phyloP scores from a whole-genome alignment of 2,888 invertebrate genomes.

The Beris chalybata region DNA sequence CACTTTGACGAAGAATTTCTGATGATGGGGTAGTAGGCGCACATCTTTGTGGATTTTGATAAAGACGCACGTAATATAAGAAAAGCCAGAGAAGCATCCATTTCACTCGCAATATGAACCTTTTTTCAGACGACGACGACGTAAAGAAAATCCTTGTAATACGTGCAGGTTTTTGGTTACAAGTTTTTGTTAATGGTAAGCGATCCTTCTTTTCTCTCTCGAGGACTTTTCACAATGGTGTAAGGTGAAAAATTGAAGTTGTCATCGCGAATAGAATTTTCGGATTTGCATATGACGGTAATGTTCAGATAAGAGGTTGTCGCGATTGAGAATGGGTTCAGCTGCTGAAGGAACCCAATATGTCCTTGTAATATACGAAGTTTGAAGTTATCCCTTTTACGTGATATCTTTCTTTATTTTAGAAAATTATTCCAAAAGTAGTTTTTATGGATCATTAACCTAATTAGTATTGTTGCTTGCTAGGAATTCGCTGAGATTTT shows the following conservation, averaged over 20 bases:
- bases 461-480: too few relatives aligned
- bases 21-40: neutral
- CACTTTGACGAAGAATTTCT: neutral
- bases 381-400: too few relatives aligned
- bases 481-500: too few relatives aligned
- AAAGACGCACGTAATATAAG: constrained; percentile 2
- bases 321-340: too few relatives aligned
- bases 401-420: too few relatives aligned
- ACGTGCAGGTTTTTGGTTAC: constrained; percentile 9
- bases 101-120: constrained; percentile 1
- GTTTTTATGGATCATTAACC: too few relatives aligned
- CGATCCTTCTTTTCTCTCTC: constrained; percentile 7
- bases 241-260: constrained; percentile 16
- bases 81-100: constrained; percentile 18
- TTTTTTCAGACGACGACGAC: neutral
- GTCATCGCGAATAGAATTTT: neutral
- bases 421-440: too few relatives aligned
- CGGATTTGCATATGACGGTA: neutral
- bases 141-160: constrained; percentile 7
- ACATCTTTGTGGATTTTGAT: neutral
- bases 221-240: neutral
- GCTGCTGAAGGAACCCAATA: too few relatives aligned
- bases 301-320: too few relatives aligned
- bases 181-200: constrained; percentile 19
- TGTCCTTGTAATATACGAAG: too few relatives aligned